Base-by-base conservation (phyloP, 2,888 invertebrate genomes). In the Caenorhabditis plicata region DNA sequence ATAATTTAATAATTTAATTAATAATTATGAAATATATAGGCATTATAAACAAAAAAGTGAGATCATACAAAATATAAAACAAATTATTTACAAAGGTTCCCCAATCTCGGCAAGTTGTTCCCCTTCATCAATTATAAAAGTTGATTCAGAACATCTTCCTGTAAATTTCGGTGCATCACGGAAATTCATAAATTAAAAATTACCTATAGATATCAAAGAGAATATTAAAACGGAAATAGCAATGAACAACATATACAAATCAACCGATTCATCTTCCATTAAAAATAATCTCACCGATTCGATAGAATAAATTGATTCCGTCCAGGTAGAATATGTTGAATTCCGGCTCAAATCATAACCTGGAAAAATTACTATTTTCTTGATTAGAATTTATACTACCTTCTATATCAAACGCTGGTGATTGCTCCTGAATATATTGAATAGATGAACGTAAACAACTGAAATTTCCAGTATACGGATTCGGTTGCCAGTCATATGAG, bases 361-460 rank as follows among this genome's bases (percentile, higher is more conserved):
- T 40, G 40, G 11, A 40, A 38, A 15, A 36, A 9, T 7, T n/a
- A n/a, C n/a, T n/a, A n/a, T n/a, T n/a, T n/a, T n/a, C n/a, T n/a
- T n/a, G n/a, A n/a, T n/a, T n/a, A n/a, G n/a, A n/a, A n/a, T n/a
- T n/a, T n/a, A n/a, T n/a, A n/a, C n/a, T 11, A 75, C 74, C 70
- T 29, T 64, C 46, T 15, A 67, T 69, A 1, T 73, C 54, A 42
- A 78, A 75, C 17, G 78, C 76, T 13, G 78, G 78, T 4, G 78
- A 78, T 8, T 45, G 45, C 23, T 64, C 68, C 23, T 36, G 11
- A 23, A 52, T 53, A 42, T 42, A n/a, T 46, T 64, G 56, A 23
- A 64, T 48, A 11, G 69, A 52, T 3, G 73, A 69, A 22, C 62
- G 56, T 31, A 69, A 73, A 51, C 78, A 78, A 25, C 53, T 52